phyloP scores from a whole-genome alignment of 2,888 invertebrate species.

The Leptinotarsa tumamoca region DNA sequence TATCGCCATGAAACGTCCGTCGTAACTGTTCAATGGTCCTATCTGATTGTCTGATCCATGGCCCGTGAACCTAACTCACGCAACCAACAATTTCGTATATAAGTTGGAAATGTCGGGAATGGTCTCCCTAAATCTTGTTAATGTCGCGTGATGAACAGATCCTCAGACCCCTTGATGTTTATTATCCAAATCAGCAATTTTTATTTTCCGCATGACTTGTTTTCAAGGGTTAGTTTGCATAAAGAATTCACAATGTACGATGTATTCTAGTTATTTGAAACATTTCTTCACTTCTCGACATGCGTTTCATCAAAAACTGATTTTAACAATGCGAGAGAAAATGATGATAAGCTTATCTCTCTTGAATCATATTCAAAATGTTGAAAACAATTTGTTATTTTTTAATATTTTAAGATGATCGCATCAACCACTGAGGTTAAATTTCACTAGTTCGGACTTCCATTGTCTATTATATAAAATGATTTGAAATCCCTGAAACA shows the following conservation, averaged over 20 bases:
- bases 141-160: conserved; percentile 36
- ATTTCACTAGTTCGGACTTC: no score
- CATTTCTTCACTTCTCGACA: no score
- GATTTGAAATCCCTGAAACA: no score
- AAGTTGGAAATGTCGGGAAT: conserved; percentile 28
- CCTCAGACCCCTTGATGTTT: conserved; percentile 7
- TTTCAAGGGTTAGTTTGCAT: neutral
- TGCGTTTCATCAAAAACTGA: no score
- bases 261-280: neutral
- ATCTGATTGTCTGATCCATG: conserved; percentile 53
- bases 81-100: conserved; percentile 21
- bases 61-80: conserved; percentile 21
- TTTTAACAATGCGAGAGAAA: no score
- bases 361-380: no score
- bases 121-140: conserved; percentile 45
- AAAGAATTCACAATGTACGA: neutral
- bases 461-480: no score
- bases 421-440: no score
- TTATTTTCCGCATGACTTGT: conserved; percentile 4
- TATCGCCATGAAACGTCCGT: conserved; percentile 15
- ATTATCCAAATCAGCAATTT: conserved; percentile 16
- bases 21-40: conserved; percentile 53
- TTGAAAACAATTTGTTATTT: no score
- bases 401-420: no score
- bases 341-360: no score